Evolutionary conservation across 2,113 vertebrate species (phyloP).

Genomic region (Chamaea fasciata): DNA sequence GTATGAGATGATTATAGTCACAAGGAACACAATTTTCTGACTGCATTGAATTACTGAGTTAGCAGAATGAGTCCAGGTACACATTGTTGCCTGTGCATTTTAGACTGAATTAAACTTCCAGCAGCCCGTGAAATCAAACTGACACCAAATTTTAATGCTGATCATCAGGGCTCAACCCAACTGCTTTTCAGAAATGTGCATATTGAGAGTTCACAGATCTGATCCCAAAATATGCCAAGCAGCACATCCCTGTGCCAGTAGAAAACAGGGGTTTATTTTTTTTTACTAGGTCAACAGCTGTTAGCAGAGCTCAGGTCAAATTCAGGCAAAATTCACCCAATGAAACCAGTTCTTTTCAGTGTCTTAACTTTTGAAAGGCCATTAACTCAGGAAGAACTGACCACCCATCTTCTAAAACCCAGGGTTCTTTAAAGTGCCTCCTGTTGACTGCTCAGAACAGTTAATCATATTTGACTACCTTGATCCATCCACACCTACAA

Average conservation of each 20-base stretch:
- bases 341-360: neutral
- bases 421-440: neutral
- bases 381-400: neutral
- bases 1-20: neutral
- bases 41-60: neutral
- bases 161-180: neutral
- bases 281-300: neutral
- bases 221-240: neutral
- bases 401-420: neutral
- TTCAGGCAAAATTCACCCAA: neutral
- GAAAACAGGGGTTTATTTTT: neutral
- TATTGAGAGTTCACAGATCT: neutral
- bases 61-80: neutral
- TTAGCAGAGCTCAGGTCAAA: neutral
- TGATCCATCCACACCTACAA: neutral
- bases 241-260: neutral
- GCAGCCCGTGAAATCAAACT: neutral
- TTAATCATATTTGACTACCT: neutral
- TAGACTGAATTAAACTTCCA: neutral
- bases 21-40: neutral
- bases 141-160: neutral
- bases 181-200: neutral
- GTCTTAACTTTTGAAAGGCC: neutral
- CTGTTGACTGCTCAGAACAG: neutral
- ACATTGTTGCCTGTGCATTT: neutral